These are phyloP conservation scores for Drosophila lutescens DNA, from an alignment of 2,888 invertebrate species.

Conservation along the genomic window DNA sequence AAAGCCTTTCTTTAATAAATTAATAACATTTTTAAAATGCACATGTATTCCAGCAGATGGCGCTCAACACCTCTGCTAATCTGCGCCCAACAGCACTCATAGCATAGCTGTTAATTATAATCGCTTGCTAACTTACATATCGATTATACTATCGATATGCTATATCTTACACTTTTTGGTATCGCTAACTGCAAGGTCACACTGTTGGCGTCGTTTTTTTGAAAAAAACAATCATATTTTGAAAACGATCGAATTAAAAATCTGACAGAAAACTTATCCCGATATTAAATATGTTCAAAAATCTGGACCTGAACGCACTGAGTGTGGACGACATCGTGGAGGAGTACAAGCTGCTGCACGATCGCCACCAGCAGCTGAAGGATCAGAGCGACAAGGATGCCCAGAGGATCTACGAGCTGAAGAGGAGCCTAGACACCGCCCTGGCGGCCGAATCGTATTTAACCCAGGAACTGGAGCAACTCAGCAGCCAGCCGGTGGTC, in stretches of 20 bases:
- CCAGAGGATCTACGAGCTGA: constrained; percentile 82
- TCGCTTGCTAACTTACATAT: neutral
- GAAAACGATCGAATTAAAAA: neutral
- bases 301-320: constrained; percentile 65
- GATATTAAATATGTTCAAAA: constrained; percentile 55
- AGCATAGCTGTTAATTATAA: neutral
- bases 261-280: neutral
- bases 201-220: constrained; percentile 23
- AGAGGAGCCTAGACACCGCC: constrained; percentile 81
- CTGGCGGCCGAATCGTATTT: constrained; percentile 79
- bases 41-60: neutral
- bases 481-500: constrained; percentile 45
- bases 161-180: neutral
- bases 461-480: constrained; percentile 81
- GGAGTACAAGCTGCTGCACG: constrained; percentile 78
- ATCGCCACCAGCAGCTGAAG: constrained; percentile 71
- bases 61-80: neutral
- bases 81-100: neutral
- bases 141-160: too few species aligned
- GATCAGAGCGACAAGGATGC: constrained; percentile 74
- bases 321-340: constrained; percentile 81
- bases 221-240: constrained; percentile 3
- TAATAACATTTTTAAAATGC: neutral
- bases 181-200: neutral
- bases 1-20: too few species aligned